Evolutionary conservation across 2,113 vertebrate species (phyloP), one percentile per base, ranked within the genome.

Genomic region (Ochotona princeps): DNA sequence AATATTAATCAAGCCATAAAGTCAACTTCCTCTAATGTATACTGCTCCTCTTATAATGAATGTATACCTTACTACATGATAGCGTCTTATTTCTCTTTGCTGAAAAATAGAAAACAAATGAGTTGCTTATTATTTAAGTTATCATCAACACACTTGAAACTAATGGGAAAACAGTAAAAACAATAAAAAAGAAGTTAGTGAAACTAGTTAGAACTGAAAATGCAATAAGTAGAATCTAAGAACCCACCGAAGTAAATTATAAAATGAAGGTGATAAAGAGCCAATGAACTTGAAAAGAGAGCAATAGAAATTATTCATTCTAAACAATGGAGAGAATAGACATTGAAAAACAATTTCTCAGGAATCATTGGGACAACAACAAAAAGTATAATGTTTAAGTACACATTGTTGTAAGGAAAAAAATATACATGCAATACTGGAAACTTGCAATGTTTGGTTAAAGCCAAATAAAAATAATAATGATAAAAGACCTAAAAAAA

Each of bases 51-150:
- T 78, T 32, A 70, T 87, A 91, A 69, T 67, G 35, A 81, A 66
- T 66, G 32, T 20, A 44, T 23, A 57, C 66, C 2, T 28, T 23
- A 54, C 18, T 81, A 38, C 82, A 32, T 76, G 20, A 76, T 1
- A 94, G 9, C 80, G 60, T 83, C n/a, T 57, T 87, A 57, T 67
- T 89, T 84, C 47, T 73, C 66, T 60, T 61, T 74, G 35, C 15
- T 32, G 38, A 25, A 78, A 28, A 57, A 86, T 9, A 32, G 14
- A 54, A 35, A 17, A 44, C n/a, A 30, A 89, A 54, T 21, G 17
- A 76, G n/a, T 51, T 70, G 65, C 25, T 70, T 18, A 78, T 63
- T 78, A 78, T 20, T 84, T 1, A 65, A 73, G 15, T 69, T 82
- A 69, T 51, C 7, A 32, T 57, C 17, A 90, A 81, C 73, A 84